These are phyloP conservation scores for Cylloceria caligata DNA, from an alignment of 2,888 invertebrate species.

Conservation along the genomic window DNA sequence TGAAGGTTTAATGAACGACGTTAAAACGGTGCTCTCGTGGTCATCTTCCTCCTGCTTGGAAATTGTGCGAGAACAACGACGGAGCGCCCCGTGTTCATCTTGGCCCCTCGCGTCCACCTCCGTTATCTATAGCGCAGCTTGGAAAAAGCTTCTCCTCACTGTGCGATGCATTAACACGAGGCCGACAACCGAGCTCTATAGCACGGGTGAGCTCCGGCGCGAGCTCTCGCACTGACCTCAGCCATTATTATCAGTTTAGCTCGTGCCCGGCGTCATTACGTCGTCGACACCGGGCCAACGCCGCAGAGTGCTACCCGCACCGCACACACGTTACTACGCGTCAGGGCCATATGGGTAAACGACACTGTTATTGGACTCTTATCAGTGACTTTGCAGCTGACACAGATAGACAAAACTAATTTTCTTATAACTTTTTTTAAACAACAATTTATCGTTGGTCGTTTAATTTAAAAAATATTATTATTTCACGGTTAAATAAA, in stretches of 20 bases:
- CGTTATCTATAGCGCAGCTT: neutral
- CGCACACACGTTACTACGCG: constrained; percentile 16
- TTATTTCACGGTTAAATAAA: no score
- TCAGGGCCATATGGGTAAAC: neutral
- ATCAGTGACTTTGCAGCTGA: neutral
- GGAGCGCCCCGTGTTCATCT: constrained; percentile 20
- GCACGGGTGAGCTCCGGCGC: constrained; percentile 28
- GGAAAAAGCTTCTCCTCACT: constrained; percentile 1
- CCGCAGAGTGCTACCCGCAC: constrained; percentile 38
- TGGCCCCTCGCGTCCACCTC: neutral
- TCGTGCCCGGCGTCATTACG: constrained; percentile 66
- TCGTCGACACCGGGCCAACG: constrained; percentile 55
- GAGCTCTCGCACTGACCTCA: constrained; percentile 63
- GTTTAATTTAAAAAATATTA: neutral
- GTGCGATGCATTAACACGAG: constrained; percentile 13
- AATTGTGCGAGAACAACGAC: constrained; percentile 28
- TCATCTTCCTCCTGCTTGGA: constrained; percentile 16
- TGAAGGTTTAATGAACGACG: constrained; percentile 53
- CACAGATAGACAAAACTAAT: neutral
- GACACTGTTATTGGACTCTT: neutral
- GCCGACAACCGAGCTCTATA: constrained; percentile 11
- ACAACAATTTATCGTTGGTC: no score
- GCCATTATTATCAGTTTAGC: constrained; percentile 69
- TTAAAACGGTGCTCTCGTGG: constrained; percentile 45
- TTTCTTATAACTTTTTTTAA: neutral